These are phyloP conservation scores for Bhutanitis thaidina DNA, from an alignment of 2,888 invertebrate species.

Conservation along the genomic window DNA sequence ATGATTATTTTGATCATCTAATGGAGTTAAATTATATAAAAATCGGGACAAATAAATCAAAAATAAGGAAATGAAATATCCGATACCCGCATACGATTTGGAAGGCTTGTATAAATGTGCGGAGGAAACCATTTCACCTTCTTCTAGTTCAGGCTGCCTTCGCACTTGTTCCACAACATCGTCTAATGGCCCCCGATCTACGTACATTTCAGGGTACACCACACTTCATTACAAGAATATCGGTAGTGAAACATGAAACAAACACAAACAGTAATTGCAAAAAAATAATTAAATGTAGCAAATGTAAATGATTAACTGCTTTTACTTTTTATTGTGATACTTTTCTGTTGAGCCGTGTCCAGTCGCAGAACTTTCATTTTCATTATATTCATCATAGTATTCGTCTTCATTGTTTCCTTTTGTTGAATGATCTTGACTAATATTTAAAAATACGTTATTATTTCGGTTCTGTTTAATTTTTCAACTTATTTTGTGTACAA, in stretches of 20 bases:
- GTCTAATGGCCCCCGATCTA: conserved; percentile 67
- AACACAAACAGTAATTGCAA: background rate
- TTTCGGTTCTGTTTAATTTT: background rate
- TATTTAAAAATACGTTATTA: background rate
- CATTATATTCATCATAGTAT: conserved; percentile 14
- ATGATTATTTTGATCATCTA: too few relatives aligned
- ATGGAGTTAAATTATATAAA: too few relatives aligned
- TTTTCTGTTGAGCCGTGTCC: background rate
- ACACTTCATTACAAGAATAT: conserved; percentile 34
- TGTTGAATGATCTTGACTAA: conserved; percentile 11
- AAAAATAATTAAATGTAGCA: background rate
- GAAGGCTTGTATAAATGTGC: conserved; percentile 58
- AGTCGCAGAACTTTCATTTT: background rate
- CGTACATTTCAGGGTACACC: conserved; percentile 54
- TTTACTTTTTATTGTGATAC: conserved; percentile 16
- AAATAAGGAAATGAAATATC: conserved; percentile 2
- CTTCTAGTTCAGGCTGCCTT: conserved; percentile 70
- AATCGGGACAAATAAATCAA: background rate
- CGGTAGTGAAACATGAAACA: background rate
- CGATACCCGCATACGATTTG: conserved; percentile 50
- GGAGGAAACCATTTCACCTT: conserved; percentile 65
- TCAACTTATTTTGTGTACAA: too few relatives aligned
- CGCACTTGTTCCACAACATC: conserved; percentile 69
- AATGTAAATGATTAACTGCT: too few relatives aligned
- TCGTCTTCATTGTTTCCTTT: conserved; percentile 1